Conservation (phyloP, 2,888 invertebrate genomes). For the Agrochola circellaris region DNA sequence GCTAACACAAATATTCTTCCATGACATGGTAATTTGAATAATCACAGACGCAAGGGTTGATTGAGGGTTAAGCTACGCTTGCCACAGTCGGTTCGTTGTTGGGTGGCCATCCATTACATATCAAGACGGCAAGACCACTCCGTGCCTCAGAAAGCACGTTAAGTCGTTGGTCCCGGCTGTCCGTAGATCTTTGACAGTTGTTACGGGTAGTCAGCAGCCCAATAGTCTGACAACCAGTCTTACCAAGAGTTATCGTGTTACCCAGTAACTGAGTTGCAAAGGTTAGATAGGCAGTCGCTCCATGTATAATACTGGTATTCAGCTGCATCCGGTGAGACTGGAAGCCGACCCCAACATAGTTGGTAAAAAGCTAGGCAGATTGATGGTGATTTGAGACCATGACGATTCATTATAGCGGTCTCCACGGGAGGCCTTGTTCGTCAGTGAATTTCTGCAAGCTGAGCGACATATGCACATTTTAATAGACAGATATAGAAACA, state of each 20-base stretch:
- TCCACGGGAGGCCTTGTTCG: background rate
- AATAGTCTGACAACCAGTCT: too few species aligned
- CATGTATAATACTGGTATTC: background rate
- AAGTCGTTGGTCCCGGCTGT: background rate
- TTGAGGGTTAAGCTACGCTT: too few species aligned
- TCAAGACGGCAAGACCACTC: too few species aligned
- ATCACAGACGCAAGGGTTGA: too few species aligned
- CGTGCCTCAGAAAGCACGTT: too few species aligned
- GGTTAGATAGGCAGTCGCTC: background rate
- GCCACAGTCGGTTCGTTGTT: too few species aligned
- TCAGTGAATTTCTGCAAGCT: background rate
- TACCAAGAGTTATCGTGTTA: background rate
- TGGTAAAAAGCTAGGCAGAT: background rate
- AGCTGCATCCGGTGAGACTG: background rate
- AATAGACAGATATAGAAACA: background rate
- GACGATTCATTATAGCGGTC: background rate
- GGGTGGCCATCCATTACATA: too few species aligned
- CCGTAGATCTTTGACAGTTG: background rate
- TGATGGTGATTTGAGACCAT: background rate
- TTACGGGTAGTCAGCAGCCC: background rate
- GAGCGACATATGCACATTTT: slow-evolving; percentile 3
- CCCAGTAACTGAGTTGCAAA: too few species aligned
- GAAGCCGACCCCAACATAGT: background rate
- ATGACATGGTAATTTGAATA: background rate
- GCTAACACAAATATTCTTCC: background rate